Evolutionary conservation across 1,140 invertebrate species (phyloP).

Genomic region (Drosophila neocordata): DNA sequence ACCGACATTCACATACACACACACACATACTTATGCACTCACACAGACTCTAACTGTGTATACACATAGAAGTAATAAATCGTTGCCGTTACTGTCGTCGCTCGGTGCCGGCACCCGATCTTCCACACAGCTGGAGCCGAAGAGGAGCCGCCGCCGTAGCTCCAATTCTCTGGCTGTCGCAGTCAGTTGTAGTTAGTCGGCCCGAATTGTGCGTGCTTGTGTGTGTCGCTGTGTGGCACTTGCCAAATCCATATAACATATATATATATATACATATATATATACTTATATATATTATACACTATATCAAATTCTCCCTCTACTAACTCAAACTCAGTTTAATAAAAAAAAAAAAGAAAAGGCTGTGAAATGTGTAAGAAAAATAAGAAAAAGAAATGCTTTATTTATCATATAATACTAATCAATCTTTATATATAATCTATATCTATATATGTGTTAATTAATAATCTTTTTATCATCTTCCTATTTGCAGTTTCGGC

Average conservation of each 20-base stretch:
- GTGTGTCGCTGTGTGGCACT: constrained; percentile 29
- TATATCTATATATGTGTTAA: neutral
- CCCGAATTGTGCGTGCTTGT: constrained; percentile 35
- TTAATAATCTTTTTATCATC: constrained; percentile 21
- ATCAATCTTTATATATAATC: neutral
- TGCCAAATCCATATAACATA: constrained; percentile 20
- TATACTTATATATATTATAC: constrained; percentile 16
- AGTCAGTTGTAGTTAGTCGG: constrained; percentile 77
- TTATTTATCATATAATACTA: neutral
- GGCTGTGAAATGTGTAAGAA: constrained; percentile 39
- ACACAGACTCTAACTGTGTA: constrained; percentile 19
- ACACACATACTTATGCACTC: neutral
- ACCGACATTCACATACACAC: neutral
- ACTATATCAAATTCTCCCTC: constrained; percentile 18
- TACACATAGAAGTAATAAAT: constrained; percentile 57
- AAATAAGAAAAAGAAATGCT: constrained; percentile 21
- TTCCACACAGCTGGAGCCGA: constrained; percentile 28
- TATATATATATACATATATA: constrained; percentile 26
- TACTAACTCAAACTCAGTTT: constrained; percentile 11
- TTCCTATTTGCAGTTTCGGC: constrained; percentile 71
- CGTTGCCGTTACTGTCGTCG: constrained; percentile 62
- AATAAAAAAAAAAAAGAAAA: neutral
- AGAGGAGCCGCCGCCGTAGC: constrained; percentile 43
- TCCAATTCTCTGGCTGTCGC: constrained; percentile 33
- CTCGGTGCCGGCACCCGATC: constrained; percentile 70